Conservation (phyloP, 2,113 vertebrate species). For the Odontophorus gujanensis region DNA sequence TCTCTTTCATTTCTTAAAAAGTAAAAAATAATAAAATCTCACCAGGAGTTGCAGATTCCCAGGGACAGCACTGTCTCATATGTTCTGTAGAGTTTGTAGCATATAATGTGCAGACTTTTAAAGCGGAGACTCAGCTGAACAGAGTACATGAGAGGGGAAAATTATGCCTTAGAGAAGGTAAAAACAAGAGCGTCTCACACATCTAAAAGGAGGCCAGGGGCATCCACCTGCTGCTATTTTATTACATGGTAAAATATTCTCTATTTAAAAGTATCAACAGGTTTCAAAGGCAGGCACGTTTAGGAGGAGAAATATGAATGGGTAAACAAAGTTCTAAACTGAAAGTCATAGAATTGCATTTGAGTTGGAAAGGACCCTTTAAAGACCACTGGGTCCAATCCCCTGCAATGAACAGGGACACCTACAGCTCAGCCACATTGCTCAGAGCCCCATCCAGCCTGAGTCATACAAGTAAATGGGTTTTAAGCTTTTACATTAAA, state of each 20-base stretch:
- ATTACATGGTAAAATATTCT: not conserved
- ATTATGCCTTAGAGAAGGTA: not conserved
- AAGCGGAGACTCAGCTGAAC: not conserved
- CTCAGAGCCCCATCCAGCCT: too few species aligned
- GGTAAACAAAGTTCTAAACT: not conserved
- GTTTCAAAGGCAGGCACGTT: not conserved
- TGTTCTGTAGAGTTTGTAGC: not conserved
- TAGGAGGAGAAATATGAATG: not conserved
- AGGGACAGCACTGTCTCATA: not conserved
- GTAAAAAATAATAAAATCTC: not conserved
- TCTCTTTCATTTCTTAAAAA: not conserved
- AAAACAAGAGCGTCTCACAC: not conserved
- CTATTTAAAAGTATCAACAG: not conserved
- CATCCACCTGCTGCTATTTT: not conserved
- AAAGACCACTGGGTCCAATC: too few species aligned
- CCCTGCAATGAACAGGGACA: too few species aligned
- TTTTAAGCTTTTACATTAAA: not conserved
- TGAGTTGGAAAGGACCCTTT: too few species aligned
- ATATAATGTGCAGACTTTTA: not conserved
- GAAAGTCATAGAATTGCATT: not conserved
- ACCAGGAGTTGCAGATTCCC: not conserved
- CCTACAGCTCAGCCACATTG: too few species aligned
- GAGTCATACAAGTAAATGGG: not conserved
- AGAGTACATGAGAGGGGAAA: not conserved
- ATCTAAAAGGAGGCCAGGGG: not conserved